Base-by-base conservation (phyloP, 2,888 invertebrate genomes). In the Rhaphigaster nebulosa region DNA sequence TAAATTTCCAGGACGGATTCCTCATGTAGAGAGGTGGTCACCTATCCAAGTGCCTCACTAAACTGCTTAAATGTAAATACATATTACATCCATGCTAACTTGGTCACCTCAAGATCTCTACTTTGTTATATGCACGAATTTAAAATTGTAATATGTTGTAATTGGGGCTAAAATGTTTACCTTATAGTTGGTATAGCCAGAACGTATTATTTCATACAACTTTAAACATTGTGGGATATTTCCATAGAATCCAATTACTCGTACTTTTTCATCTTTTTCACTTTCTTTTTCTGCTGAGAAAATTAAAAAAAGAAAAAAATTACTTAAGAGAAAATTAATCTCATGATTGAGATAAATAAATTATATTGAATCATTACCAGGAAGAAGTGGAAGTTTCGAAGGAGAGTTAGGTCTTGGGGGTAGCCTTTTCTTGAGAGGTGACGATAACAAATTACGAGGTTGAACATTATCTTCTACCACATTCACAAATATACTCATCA, bases 101-200 rank as follows among this genome's bases (percentile, higher is more conserved):
- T n/a, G n/a, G n/a, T n/a, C n/a, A n/a, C n/a, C n/a, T n/a, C n/a
- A n/a, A n/a, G n/a, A n/a, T n/a, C n/a, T n/a, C n/a, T n/a, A n/a
- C n/a, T n/a, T n/a, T n/a, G n/a, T n/a, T n/a, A n/a, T n/a, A n/a
- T n/a, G n/a, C n/a, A n/a, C n/a, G n/a, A n/a, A n/a, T n/a, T n/a
- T n/a, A n/a, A n/a, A 52, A 52, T 52, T 52, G 52, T 52, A 23
- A 23, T 5, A 23, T 8, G 23, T 4, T 54, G 23, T 54, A n/a
- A n/a, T n/a, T n/a, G n/a, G n/a, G n/a, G n/a, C n/a, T 45, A 18
- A 12, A 80, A 45, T 65, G 92, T 93, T 93, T 93, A 97, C 98
- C 95, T 97, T 97, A 94, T 98, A 98, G 94, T 97, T 98, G 52
- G 96, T 96, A 94, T 97, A 97, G 8, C 98, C 96, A 92, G 96